Evolutionary conservation across 2,113 vertebrate species (phyloP).

Genomic region (Montifringilla adamsi): DNA sequence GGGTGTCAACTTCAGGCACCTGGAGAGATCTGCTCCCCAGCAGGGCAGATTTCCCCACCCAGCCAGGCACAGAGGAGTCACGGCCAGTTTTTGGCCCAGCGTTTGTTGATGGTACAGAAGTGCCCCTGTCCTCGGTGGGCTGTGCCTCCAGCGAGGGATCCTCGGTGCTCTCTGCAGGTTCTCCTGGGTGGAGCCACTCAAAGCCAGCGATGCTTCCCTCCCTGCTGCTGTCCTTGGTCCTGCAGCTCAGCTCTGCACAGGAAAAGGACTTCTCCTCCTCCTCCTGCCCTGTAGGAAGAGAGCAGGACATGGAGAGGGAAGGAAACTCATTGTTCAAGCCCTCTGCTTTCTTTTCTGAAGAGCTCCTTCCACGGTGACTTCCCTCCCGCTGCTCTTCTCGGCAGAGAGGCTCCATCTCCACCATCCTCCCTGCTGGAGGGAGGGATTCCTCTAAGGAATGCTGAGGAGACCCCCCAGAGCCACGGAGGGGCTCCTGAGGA

Average conservation of each 20-base stretch:
- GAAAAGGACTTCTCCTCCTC: not conserved
- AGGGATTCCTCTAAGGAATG: not conserved
- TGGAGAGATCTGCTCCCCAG: not conserved
- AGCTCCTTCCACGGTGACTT: fast-evolving
- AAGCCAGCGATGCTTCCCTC: fast-evolving
- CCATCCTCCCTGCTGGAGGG: not conserved
- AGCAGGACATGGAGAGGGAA: not conserved
- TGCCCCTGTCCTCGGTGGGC: fast-evolving
- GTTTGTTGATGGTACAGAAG: not conserved
- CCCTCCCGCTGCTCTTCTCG: not conserved
- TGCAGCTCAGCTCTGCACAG: not conserved
- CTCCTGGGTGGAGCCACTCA: not conserved
- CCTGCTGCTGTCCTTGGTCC: not conserved
- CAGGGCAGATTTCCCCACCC: not conserved
- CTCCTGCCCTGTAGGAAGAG: not conserved
- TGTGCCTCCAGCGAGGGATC: not conserved
- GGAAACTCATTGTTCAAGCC: not conserved
- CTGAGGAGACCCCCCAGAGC: not conserved
- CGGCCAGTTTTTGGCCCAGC: fast-evolving
- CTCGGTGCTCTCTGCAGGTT: not conserved
- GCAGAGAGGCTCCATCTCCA: not conserved
- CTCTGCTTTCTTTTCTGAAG: not conserved
- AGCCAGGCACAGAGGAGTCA: not conserved
- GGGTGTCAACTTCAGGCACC: slow-evolving; percentile 8
- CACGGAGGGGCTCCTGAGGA: not conserved